Base-by-base conservation (phyloP, 2,888 invertebrate genomes). In the Hipparchia semele region DNA sequence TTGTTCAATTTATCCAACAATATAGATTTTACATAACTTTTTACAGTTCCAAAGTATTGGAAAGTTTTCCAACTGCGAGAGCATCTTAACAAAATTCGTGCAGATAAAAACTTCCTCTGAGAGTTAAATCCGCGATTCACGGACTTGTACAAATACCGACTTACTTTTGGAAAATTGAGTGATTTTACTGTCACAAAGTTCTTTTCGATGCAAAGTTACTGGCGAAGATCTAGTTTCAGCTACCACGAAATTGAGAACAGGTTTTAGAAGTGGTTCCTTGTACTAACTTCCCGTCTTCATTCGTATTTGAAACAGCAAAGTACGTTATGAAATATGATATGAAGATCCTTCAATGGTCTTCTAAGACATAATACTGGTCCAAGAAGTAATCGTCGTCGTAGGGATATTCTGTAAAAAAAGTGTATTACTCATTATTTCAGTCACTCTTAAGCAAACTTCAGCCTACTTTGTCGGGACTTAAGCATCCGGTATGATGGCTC, bases 361-460 rank as follows among this genome's bases (percentile, higher is more conserved):
- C 80, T 23, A 80, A 39, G 6, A 84, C 73, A 45, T 84, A 84
- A 59, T 80, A 80, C 33, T 81, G 79, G 23, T 84, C 84, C 70
- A 84, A 64, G 58, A 83, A 82, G 23, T 77, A 80, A 51, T 84
- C 84, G 46, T 84, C 84, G 6, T 78, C 73, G 23, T 84, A 83
- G 1, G 81, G 81, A 64, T 84, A 83, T 59, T 77, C 84, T 84
- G 81, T 23, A 81, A 83, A 73, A 46, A 23, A 53, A 65, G 4
- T 33, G 7, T 33, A 2, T 54, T 9, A 54, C 23, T 23, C 23
- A 23, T 23, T 23, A 23, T 23, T 23, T 23, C 23, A 23, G 23
- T 23, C 3, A 39, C 39, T 39, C 5, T 39, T 39, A 2, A 39
- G 2, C 39, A 39, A 23, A 39, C 39, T 39, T 5, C 39, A 39